Base-by-base conservation (phyloP, 1,140 invertebrate genomes). In the Lasioglossum baleicum region DNA sequence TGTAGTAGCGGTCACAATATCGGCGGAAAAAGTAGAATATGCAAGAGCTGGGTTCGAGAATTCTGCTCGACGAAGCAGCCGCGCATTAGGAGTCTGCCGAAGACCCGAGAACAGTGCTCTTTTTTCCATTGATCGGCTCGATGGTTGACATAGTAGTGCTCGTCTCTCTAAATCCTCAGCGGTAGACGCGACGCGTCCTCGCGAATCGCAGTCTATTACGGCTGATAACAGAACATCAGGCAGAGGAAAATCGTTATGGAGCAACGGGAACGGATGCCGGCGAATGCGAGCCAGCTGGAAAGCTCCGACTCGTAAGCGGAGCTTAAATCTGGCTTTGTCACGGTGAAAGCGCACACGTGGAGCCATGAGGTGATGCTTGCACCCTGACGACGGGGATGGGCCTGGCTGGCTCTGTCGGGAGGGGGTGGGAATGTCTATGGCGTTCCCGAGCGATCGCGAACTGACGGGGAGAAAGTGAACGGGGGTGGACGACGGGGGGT, bases 281-380 rank as follows among this genome's bases (percentile, higher is more conserved):
- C 58, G 66, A 22, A 69, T 70, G 77, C 60, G 70, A 78, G 75
- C 75, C 75, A 74, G 71, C 81, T 83, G 87, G 80, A 89, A 90
- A 88, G 83, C 86, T 86, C 83, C 81, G 82, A 87, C 76, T 79
- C 85, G 83, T 89, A 87, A 89, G 87, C 89, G 84, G 75, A 84
- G 84, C 87, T 91, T 90, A 90, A 91, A 91, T 90, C 89, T 89
- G 83, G 87, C 87, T 88, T 87, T 89, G 88, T 89, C 87, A 90
- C 81, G 83, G 86, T 80, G 82, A 82, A 80, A 84, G 85, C 83
- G 82, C 76, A 65, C 82, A 81, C 83, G 79, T 84, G 80, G 85
- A 88, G 83, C 87, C 69, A n/a, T 76, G 61, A 86, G 84, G 79
- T 69, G 74, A 81, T 63, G 67, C 74, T 77, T 71, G 74, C 67